Evolutionary conservation across 1,140 invertebrate species (phyloP), one percentile per base, ranked within the genome.

Genomic region (Scaptomyza hsui): DNA sequence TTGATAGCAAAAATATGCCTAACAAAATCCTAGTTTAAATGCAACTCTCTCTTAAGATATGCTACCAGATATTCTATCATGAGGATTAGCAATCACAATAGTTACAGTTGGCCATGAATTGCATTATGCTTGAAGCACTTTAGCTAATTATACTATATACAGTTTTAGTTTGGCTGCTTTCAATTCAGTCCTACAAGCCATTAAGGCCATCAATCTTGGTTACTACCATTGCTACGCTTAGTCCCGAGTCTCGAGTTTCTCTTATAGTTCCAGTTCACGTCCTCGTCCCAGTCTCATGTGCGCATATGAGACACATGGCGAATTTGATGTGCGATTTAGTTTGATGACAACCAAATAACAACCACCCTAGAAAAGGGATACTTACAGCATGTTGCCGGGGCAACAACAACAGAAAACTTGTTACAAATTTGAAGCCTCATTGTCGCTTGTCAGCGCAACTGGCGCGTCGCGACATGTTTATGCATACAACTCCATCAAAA

Each of bases 401-500:
- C 70, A 68, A 60, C 56, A 55, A 29, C 26, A 6, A 29, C 19
- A 21, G 19, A 55, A 59, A 72, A 86, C 61, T 85, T 85, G 59
- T 65, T 55, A 72, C 63, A 78, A 63, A 78, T 75, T 78, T 65
- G 71, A 71, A 53, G 82, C 75, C 83, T 82, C 78, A 88, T 88
- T 88, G 82, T 81, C 74, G 74, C 82, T 89, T 88, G 82, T 88
- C 82, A 88, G 70, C 83, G 53, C 82, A 88, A 82, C 82, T 88
- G 82, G 74, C 82, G 75, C 75, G 47, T 42, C 75, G 78, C 78
- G 75, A 88, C 83, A 88, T 85, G 74, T 89, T 89, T 88, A 88
- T 88, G 82, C 82, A 88, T 82, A 81, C 82, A 88, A 88, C 82
- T 88, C 81, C 83, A 88, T 88, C 82, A 88, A 88, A 86, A 88